Conservation (phyloP, 2,888 invertebrate species). For the Athalia circularis region DNA sequence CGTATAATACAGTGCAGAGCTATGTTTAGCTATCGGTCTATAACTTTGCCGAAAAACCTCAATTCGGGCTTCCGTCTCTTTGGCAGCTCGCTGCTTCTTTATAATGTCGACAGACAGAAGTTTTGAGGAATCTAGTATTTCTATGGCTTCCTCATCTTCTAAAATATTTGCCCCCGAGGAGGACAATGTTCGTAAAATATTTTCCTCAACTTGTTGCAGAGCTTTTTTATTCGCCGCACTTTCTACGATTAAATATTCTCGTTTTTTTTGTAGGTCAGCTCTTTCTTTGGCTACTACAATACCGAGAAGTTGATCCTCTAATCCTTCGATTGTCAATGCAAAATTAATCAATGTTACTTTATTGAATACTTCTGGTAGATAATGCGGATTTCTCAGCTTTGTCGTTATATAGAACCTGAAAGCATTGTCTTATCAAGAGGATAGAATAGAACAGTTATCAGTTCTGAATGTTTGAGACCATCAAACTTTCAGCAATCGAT, state of each 20-base stretch:
- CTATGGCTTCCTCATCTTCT: slow-evolving; percentile 93
- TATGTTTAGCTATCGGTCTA: slow-evolving; percentile 86
- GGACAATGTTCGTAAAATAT: slow-evolving; percentile 89
- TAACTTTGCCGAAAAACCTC: slow-evolving; percentile 86
- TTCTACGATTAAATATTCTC: slow-evolving; percentile 86
- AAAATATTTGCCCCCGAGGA: slow-evolving; percentile 91
- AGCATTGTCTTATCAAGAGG: not conserved
- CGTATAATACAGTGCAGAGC: slow-evolving; percentile 88
- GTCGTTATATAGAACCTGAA: slow-evolving; percentile 87
- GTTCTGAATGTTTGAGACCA: too few relatives aligned
- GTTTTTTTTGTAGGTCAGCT: slow-evolving; percentile 88
- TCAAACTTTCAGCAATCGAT: not conserved
- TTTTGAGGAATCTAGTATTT: slow-evolving; percentile 91
- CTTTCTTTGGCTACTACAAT: slow-evolving; percentile 91
- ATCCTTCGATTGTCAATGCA: slow-evolving; percentile 86
- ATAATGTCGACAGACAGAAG: slow-evolving; percentile 86
- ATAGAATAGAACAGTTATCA: not conserved
- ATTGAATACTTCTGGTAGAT: slow-evolving; percentile 88
- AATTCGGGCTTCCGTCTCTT: slow-evolving; percentile 86
- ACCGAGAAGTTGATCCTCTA: slow-evolving; percentile 89
- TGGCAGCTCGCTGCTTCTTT: slow-evolving; percentile 86
- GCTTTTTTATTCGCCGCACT: slow-evolving; percentile 88
- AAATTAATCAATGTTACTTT: slow-evolving; percentile 91
- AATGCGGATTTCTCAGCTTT: slow-evolving; percentile 89
- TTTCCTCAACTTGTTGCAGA: slow-evolving; percentile 90